Evolutionary conservation across 2,797 vertebrate species (phyloP), one percentile per base, ranked within the genome.

Genomic region (Antennarius maculatus): DNA sequence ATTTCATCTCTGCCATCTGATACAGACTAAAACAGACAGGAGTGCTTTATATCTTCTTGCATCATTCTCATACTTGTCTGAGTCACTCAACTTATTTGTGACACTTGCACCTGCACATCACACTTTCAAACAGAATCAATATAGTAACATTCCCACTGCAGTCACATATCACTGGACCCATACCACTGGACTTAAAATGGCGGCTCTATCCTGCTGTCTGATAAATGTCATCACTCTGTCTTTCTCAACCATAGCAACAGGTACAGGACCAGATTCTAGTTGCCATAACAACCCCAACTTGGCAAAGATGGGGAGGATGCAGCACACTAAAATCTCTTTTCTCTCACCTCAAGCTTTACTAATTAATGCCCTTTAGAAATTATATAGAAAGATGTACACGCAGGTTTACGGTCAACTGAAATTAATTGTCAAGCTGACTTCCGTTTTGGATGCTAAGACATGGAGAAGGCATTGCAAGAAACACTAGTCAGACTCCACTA

Each of bases 221-320:
- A 82, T 71, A 77, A 85, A 81, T 83, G 82, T 92, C 88, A 92
- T 83, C 79, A 61, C 67, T 85, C 81, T 14, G 58, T 85, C 87
- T 78, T 75, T 64, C 79, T 83, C 85, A 89, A 77, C 90, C 92
- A 93, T 91, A 82, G 92, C 91, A 93, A 93, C 91, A 91, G 87
- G 89, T 93, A 84, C 27, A 74, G 69, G 74, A 86, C 74, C 82
- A 75, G 82, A 88, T 68, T 88, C 69, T 48, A 61, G 91, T 93
- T 92, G 84, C 93, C 86, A 92, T 93, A 89, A 89, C 92, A 90
- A 94, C 93, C 77, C 69, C 75, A 82, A 87, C 86, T 87, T 80
- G 81, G 81, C 88, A 88, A 78, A 82, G 77, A 69, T 68, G 71
- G 73, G 76, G 65, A 81, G 70, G 87, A 90, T 85, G 83, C 76